Conservation (phyloP, 2,888 invertebrate species). For the Tenthredo amoena region DNA sequence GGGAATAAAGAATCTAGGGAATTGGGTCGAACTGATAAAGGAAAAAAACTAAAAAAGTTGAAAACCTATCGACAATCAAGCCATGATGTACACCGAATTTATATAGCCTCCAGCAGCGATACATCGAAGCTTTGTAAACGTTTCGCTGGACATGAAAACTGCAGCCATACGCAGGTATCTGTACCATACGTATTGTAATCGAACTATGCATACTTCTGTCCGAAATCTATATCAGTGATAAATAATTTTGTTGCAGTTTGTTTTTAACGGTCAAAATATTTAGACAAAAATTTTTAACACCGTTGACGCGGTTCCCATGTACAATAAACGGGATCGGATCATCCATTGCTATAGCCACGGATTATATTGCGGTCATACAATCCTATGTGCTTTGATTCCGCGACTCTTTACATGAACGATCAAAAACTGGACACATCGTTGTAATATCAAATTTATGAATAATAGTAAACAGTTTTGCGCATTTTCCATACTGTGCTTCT, state of each 20-base stretch:
- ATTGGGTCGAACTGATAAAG: conserved; percentile 16
- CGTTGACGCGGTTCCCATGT: neutral
- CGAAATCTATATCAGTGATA: neutral
- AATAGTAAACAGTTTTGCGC: neutral
- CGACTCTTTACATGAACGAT: neutral
- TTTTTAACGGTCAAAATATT: conserved; percentile 12
- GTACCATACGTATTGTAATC: neutral
- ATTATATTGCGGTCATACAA: conserved; percentile 4
- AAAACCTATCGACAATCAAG: conserved; percentile 16
- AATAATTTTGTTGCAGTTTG: conserved; percentile 14
- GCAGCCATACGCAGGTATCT: neutral
- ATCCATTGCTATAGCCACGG: conserved; percentile 19
- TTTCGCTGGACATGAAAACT: neutral
- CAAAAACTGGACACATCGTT: neutral
- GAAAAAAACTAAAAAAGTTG: neutral
- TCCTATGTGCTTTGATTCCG: conserved; percentile 1
- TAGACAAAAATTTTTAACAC: conserved; percentile 6
- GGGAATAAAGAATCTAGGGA: conserved; percentile 21
- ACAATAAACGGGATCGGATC: neutral
- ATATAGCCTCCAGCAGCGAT: neutral
- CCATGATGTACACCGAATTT: neutral
- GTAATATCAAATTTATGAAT: neutral
- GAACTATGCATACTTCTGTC: neutral
- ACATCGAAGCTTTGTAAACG: neutral
- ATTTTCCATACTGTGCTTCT: neutral